Conservation (phyloP, 2,113 vertebrate genomes). For the Chiloscyllium plagiosum region DNA sequence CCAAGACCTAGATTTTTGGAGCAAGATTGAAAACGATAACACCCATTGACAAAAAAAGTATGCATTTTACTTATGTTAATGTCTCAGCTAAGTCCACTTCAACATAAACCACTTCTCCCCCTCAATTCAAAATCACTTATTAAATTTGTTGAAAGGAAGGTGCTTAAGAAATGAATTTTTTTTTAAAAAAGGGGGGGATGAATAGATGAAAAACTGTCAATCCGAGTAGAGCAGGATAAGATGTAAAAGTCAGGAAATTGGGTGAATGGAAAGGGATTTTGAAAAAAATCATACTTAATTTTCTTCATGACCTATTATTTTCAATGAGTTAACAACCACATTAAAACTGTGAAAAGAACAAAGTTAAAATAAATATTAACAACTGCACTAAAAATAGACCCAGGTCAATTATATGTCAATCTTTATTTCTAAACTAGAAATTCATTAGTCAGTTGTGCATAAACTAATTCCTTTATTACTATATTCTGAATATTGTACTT, state of each 20-base stretch:
- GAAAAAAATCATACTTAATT: too few species aligned
- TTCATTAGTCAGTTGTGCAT: background rate
- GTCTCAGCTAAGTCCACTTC: background rate
- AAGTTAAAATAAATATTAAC: background rate
- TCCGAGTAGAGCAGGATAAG: too few species aligned
- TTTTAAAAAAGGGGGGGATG: too few species aligned
- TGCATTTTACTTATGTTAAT: background rate
- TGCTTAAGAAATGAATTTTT: too few species aligned
- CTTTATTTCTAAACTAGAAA: background rate
- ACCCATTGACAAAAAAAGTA: background rate
- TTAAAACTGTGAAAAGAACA: background rate
- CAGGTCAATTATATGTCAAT: background rate
- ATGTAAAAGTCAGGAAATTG: too few species aligned
- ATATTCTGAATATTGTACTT: background rate
- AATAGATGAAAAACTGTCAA: too few species aligned
- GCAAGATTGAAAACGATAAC: background rate
- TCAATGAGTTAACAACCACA: too few species aligned
- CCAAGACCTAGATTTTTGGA: background rate
- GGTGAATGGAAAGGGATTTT: too few species aligned
- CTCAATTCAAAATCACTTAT: background rate
- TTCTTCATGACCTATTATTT: too few species aligned
- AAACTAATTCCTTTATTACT: background rate
- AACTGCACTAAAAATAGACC: background rate
- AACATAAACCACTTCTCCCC: background rate
- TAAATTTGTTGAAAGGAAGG: background rate